Conservation (phyloP, 2,888 invertebrate genomes). For the Mesopsocus fuscifrons region DNA sequence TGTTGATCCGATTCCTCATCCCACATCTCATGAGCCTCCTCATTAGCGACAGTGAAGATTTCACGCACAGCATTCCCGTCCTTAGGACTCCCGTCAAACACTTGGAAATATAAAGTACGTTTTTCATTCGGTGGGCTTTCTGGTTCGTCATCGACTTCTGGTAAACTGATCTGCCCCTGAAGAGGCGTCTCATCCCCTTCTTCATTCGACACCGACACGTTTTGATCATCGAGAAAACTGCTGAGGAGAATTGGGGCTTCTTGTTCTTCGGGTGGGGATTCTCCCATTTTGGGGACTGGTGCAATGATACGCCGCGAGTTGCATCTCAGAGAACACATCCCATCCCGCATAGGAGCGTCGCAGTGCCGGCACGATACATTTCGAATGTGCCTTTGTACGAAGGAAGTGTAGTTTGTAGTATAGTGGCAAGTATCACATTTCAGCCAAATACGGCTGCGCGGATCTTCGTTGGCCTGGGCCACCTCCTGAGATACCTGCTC, state of each 20-base stretch:
- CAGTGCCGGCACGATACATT: conserved; percentile 12
- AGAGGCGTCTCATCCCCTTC: neutral
- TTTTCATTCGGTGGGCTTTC: too few relatives aligned
- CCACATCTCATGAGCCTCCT: too few relatives aligned
- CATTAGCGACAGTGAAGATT: too few relatives aligned
- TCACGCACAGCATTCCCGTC: too few relatives aligned
- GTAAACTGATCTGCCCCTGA: neutral
- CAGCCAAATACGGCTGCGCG: conserved; percentile 20
- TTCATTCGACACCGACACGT: neutral
- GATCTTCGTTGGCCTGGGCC: conserved; percentile 14
- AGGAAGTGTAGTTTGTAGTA: conserved; percentile 22
- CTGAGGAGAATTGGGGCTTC: too few relatives aligned
- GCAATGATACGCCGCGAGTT: neutral
- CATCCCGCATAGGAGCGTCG: neutral
- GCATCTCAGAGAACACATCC: neutral
- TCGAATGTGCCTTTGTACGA: conserved; percentile 22
- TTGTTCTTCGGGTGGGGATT: too few relatives aligned
- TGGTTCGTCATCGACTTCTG: neutral
- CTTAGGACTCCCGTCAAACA: too few relatives aligned
- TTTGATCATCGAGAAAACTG: neutral
- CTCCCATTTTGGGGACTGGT: too few relatives aligned
- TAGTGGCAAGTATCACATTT: conserved; percentile 25
- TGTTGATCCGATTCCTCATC: too few relatives aligned
- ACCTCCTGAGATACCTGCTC: conserved; percentile 15
- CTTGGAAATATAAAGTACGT: neutral